Conservation (phyloP, 2,797 vertebrate species). For the Scomberomorus guttatus region DNA sequence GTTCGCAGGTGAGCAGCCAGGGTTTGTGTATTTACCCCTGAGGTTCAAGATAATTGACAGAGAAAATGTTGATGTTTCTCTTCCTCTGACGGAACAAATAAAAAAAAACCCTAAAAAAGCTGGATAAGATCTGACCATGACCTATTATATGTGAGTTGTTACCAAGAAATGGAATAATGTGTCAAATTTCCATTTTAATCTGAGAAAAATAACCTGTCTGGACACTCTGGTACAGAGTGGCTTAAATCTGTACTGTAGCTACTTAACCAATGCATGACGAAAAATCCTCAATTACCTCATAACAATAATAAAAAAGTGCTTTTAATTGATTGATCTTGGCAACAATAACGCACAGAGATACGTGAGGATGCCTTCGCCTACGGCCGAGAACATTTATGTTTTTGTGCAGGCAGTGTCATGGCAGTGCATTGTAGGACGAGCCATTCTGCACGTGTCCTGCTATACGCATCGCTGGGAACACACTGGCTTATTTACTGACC, state of each 20-base stretch:
- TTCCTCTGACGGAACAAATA: slow-evolving; percentile 20
- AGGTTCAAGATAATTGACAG: slow-evolving; percentile 10
- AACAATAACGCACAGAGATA: background rate
- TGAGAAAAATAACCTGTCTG: background rate
- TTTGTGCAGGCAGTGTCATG: slow-evolving; percentile 22
- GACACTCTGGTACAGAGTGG: background rate
- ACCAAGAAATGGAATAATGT: background rate
- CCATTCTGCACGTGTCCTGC: slow-evolving; percentile 64
- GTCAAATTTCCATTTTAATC: background rate
- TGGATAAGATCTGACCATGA: background rate
- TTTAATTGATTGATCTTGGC: background rate
- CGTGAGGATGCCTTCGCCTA: background rate
- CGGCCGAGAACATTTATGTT: slow-evolving; percentile 13
- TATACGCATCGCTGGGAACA: slow-evolving; percentile 65
- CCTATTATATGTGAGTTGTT: slow-evolving; percentile 11
- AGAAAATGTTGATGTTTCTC: slow-evolving; percentile 51
- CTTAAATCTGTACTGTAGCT: background rate
- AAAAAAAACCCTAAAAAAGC: background rate
- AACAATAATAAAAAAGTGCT: background rate
- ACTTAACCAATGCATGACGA: background rate
- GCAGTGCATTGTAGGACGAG: slow-evolving; percentile 24
- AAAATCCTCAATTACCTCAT: background rate
- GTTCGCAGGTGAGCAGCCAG: slow-evolving; percentile 14
- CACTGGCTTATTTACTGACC: slow-evolving; percentile 72
- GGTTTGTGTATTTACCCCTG: slow-evolving; percentile 30